Percentiles rank a stretch among this genome's conserved stretches.
Evolutionary conservation across 2,888 invertebrate genomes (phyloP).

Genomic region (Rhaphigaster nebulosa): DNA sequence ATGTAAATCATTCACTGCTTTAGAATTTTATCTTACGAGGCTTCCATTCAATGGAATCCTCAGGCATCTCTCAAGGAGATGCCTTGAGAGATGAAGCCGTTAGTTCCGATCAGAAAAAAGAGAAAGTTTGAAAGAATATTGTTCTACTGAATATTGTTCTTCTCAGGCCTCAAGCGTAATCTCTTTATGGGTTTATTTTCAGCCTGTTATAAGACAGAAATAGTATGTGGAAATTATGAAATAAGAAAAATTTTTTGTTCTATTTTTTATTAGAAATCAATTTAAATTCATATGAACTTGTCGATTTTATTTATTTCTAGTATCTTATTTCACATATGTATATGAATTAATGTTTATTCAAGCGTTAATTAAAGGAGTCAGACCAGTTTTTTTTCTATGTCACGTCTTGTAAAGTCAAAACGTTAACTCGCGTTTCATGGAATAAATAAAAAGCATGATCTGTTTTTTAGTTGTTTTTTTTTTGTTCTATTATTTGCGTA

Average conservation of each 20-base stretch:
- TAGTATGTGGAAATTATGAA: neutral
- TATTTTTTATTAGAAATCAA: too few species aligned
- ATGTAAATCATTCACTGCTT: neutral
- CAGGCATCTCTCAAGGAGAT: constrained; percentile 5
- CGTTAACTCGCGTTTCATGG: too few species aligned
- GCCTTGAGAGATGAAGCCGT: neutral
- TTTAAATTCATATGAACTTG: neutral
- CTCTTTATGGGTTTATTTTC: neutral
- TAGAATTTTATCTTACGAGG: neutral
- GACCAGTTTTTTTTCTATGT: too few species aligned
- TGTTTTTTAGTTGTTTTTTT: too few species aligned
- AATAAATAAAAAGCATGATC: too few species aligned
- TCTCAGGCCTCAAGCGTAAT: neutral
- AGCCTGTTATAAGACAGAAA: neutral
- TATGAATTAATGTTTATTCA: too few species aligned
- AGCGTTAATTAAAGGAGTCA: too few species aligned
- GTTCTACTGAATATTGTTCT: neutral
- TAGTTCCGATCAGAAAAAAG: neutral
- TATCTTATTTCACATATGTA: neutral
- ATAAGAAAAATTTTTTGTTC: too few species aligned
- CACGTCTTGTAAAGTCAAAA: too few species aligned
- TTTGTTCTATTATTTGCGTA: too few species aligned
- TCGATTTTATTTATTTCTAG: neutral
- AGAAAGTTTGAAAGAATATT: neutral
- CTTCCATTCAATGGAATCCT: neutral